phyloP scores from a whole-genome alignment of 2,113 vertebrate species.

The Erythrolamprus reginae region DNA sequence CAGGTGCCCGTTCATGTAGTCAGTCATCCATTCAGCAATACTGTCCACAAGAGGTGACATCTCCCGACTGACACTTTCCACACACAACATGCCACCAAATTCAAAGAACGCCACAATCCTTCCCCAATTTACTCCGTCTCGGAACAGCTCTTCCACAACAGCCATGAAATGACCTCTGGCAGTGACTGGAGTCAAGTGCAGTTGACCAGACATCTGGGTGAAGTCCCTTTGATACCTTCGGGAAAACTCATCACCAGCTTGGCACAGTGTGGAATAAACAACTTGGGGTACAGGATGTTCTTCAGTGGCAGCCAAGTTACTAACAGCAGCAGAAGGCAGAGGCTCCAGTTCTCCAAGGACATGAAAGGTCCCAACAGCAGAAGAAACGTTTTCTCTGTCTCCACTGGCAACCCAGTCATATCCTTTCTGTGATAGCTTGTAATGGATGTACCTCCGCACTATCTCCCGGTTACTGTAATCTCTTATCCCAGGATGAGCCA shows the following conservation, averaged over 20 bases:
- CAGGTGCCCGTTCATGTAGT: slow-evolving; percentile 92
- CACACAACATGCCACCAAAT: slow-evolving; percentile 92
- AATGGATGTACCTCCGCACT: slow-evolving; percentile 79
- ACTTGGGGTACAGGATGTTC: slow-evolving; percentile 66
- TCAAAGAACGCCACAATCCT: slow-evolving; percentile 97
- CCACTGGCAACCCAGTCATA: slow-evolving; percentile 74
- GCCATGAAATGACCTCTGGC: slow-evolving; percentile 85
- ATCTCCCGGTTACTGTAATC: slow-evolving; percentile 78
- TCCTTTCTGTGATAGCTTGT: slow-evolving; percentile 78
- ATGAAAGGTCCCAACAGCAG: slow-evolving; percentile 21
- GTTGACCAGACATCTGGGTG: slow-evolving; percentile 88
- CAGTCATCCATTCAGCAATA: slow-evolving; percentile 95
- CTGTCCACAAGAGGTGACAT: slow-evolving; percentile 87
- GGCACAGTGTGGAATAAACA: slow-evolving; percentile 84
- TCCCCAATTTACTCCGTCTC: slow-evolving; percentile 97
- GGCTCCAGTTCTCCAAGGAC: slow-evolving; percentile 45
- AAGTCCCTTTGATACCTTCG: slow-evolving; percentile 90
- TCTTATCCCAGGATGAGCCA: slow-evolving; percentile 75
- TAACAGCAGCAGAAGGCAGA: slow-evolving; percentile 50
- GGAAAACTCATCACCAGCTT: slow-evolving; percentile 90
- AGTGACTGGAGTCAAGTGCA: slow-evolving; percentile 85
- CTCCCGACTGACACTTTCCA: slow-evolving; percentile 88
- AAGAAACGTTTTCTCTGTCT: slow-evolving; percentile 43
- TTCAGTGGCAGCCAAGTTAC: slow-evolving; percentile 62
- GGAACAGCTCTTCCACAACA: slow-evolving; percentile 95